Evolutionary conservation across 2,888 invertebrate genomes (phyloP).

Genomic region (Andrena chrysosceles): DNA sequence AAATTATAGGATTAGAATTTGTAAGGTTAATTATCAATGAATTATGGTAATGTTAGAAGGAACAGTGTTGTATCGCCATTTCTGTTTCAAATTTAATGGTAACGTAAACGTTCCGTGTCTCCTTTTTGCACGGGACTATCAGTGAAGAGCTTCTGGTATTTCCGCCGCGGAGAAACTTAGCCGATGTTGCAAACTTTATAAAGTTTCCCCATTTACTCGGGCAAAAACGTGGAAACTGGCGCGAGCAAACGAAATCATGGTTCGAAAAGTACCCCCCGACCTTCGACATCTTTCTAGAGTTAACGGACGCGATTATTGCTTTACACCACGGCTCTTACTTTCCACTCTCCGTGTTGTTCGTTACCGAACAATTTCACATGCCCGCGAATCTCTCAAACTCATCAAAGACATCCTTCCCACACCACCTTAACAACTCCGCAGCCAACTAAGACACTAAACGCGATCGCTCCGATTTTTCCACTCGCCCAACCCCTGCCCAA

Average conservation of each 20-base stretch:
- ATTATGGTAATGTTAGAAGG: background rate
- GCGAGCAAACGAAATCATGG: conserved; percentile 67
- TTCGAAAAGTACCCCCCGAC: conserved; percentile 60
- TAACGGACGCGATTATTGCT: conserved; percentile 66
- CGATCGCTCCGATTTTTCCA: background rate
- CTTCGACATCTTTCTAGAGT: conserved; percentile 66
- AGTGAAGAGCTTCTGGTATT: conserved; percentile 58
- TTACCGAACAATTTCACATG: conserved; percentile 31
- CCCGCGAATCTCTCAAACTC: background rate
- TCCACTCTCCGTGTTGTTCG: conserved; percentile 35
- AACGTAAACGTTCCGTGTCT: conserved; percentile 15
- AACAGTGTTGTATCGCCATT: background rate
- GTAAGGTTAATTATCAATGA: background rate
- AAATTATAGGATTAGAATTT: too few relatives aligned
- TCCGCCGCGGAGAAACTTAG: conserved; percentile 63
- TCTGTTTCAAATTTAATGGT: conserved; percentile 25
- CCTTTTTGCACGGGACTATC: conserved; percentile 47
- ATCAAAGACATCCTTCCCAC: background rate
- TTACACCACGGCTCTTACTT: conserved; percentile 49
- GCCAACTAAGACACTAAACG: background rate
- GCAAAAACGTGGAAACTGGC: conserved; percentile 63
- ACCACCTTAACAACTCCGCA: background rate
- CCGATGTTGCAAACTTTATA: conserved; percentile 62
- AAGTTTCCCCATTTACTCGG: conserved; percentile 69
- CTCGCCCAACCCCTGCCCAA: too few relatives aligned